Evolutionary conservation across 2,797 vertebrate genomes (phyloP), one percentile per base, ranked within the genome.

Genomic region (Sebastes diaconus): DNA sequence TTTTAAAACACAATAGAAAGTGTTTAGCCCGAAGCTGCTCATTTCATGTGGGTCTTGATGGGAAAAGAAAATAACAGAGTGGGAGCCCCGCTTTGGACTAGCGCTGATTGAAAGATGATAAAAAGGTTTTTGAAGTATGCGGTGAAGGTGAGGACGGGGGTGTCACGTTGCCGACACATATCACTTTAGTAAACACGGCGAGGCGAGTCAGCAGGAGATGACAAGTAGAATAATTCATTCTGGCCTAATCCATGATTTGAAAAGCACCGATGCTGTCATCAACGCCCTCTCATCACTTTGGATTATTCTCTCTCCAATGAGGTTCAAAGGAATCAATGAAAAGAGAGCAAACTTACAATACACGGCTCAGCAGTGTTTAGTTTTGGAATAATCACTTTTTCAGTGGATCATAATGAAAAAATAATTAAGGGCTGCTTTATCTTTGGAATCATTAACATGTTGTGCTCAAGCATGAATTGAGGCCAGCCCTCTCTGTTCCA

Each of bases 371-470:
- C 58, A 64, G 60, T 65, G 72, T 80, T 88, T 82, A 34, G 55
- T 74, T 86, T 86, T 69, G 18, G 22, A 77, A 71, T 75, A 82
- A 90, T 87, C 57, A 72, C 82, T 67, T 81, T 83, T 82, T 82
- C 65, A 32, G 27, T 55, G 46, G 18, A 42, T 75, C 69, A 61
- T 80, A 67, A 85, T 82, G 63, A 82, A 87, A 80, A 79, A 84
- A 84, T 79, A 84, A 86, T 89, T 65, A 82, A 63, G 34, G 25
- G 24, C 59, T 76, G 32, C 27, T 59, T 87, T 82, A 87, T 89
- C 86, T 82, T 79, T 79, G 60, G 55, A 71, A 84, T 90, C 81
- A 80, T 84, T 88, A 86, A 79, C 75, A 74, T 77, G 74, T 89
- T 87, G 69, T 77, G 64, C 73, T 87, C 55, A 54, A 77, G 68